Evolutionary conservation across 2,797 vertebrate genomes (phyloP), one percentile per base, ranked within the genome.

Genomic region (Typhlichthys eigenmanni): DNA sequence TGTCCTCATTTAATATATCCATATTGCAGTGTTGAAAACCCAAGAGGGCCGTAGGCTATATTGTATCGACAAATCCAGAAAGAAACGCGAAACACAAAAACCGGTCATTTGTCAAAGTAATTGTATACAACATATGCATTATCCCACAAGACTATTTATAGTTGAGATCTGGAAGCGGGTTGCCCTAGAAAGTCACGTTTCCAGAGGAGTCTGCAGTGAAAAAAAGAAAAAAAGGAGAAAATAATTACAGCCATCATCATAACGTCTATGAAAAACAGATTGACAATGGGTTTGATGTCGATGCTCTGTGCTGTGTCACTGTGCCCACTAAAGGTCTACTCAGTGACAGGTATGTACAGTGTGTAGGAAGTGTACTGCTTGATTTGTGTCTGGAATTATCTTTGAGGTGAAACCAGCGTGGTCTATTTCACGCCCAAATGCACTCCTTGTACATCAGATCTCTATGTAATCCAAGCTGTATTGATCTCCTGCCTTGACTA

Each of bases 211-310:
- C 69, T 71, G 67, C 14, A 14, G 13, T 1, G 61, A 3, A 29
- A 4, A 29, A 29, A 29, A 29, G 3, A 4, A 29, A 29, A 29
- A 29, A 29, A 58, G 71, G 72, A 76, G 55, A 71, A 59, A 74
- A 74, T 85, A 84, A 90, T 90, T 90, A 84, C 73, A 81, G 79
- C 72, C 63, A 60, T 74, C 72, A 71, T 53, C 67, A 16, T 56
- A 63, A 74, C 66, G 84, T 82, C 78, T 80, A 81, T 78, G 67
- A 87, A 64, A 76, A 87, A 78, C 86, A 90, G 80, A 90, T 86
- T 83, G 79, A 86, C 71, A 68, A 64, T 62, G 71, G 72, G 55
- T 75, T 71, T 66, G 61, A 76, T 71, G 71, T 74, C 62, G 60
- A 71, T 64, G 75, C 66, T 80, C 58, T 48, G 58, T 52, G 68